phyloP scores from a whole-genome alignment of 2,797 vertebrate species.

The Coendou prehensilis region DNA sequence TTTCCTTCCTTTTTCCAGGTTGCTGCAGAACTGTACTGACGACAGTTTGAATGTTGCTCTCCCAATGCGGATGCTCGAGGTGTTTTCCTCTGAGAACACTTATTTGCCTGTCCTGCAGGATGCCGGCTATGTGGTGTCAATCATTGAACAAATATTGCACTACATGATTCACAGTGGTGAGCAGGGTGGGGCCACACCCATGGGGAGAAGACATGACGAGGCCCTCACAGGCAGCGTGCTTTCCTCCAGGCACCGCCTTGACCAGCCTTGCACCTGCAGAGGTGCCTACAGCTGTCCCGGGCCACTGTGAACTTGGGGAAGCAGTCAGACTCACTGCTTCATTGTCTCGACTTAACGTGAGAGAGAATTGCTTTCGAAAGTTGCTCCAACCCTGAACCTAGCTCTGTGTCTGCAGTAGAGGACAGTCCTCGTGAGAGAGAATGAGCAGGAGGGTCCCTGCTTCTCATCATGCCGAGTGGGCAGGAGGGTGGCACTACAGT shows the following conservation, averaged over 20 bases:
- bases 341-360: not conserved
- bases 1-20: constrained; percentile 87
- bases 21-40: constrained; percentile 94
- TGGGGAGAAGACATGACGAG: not conserved
- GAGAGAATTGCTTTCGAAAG: fast-evolving
- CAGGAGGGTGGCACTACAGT: fast-evolving
- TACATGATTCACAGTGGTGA: constrained; percentile 99
- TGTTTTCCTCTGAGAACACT: constrained; percentile 96
- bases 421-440: not conserved
- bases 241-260: not conserved
- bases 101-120: constrained; percentile 95
- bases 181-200: constrained; percentile 46
- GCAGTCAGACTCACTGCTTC: not conserved
- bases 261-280: not conserved
- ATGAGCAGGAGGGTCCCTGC: not conserved
- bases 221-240: not conserved
- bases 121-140: constrained; percentile 92
- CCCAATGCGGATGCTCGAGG: constrained; percentile 98
- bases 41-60: constrained; percentile 97
- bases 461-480: not conserved
- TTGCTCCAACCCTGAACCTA: fast-evolving
- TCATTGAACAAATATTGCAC: constrained; percentile 99
- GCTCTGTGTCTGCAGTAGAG: not conserved
- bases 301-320: not conserved
- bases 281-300: not conserved